phyloP scores from a whole-genome alignment of 2,888 invertebrate genomes.

The Sinhomidia bicolor region DNA sequence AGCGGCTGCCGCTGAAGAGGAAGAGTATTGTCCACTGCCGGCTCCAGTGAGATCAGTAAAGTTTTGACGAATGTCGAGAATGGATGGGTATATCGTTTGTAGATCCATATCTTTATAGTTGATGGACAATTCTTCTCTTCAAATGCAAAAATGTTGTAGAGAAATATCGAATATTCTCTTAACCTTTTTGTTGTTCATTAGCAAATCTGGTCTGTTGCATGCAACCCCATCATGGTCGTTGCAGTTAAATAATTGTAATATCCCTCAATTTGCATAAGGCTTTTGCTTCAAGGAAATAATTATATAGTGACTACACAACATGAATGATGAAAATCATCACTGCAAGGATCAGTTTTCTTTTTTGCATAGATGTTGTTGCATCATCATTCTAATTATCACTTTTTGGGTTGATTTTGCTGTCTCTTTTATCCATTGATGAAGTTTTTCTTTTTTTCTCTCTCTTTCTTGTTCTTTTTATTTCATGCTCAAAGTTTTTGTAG shows the following conservation, averaged over 20 bases:
- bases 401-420: neutral
- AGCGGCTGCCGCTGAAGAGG: conserved; percentile 34
- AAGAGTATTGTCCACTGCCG: conserved; percentile 23
- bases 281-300: conserved; percentile 22
- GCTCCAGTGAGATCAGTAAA: conserved; percentile 62
- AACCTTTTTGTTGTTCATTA: neutral
- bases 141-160: neutral
- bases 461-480: neutral
- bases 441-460: neutral
- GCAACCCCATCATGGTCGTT: conserved; percentile 20
- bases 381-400: conserved; percentile 32
- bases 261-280: conserved; percentile 28
- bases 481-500: neutral
- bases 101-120: conserved; percentile 52
- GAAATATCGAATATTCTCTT: neutral
- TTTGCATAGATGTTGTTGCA: neutral
- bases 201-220: conserved; percentile 30
- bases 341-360: neutral
- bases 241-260: neutral
- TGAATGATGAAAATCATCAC: conserved; percentile 14
- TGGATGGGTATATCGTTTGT: conserved; percentile 63
- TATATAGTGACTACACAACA: neutral
- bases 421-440: neutral
- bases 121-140: neutral
- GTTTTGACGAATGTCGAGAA: conserved; percentile 61